Evolutionary conservation across 2,797 vertebrate genomes (phyloP).

Genomic region (Siniperca scherzeri): DNA sequence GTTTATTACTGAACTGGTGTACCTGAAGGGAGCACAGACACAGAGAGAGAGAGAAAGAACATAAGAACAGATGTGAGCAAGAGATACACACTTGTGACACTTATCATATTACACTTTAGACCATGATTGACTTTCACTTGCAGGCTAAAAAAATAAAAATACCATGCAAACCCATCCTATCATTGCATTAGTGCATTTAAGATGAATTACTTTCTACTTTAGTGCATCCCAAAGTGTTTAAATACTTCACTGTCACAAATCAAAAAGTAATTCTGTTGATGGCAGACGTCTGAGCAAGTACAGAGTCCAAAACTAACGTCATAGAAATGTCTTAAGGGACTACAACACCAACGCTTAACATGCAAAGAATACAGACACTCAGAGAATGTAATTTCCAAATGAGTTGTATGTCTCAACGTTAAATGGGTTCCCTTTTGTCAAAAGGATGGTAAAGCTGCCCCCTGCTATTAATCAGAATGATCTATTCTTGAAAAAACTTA

Average conservation of each 20-base stretch:
- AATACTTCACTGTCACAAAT: background rate
- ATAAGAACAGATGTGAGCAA: background rate
- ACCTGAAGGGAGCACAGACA: constrained; percentile 84
- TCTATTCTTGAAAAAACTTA: background rate
- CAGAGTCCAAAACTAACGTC: background rate
- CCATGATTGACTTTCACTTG: background rate
- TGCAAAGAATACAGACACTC: background rate
- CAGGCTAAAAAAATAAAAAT: background rate
- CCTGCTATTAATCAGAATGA: background rate
- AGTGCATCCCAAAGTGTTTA: background rate
- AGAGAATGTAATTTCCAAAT: background rate
- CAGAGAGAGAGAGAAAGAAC: background rate
- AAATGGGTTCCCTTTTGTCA: background rate
- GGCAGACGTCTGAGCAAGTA: background rate
- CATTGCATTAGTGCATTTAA: background rate
- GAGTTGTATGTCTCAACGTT: background rate
- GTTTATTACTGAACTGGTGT: constrained; percentile 99
- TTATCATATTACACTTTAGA: background rate
- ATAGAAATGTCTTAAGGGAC: background rate
- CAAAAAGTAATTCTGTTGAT: constrained; percentile 7
- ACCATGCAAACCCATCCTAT: background rate
- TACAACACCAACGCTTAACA: background rate
- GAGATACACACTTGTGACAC: background rate
- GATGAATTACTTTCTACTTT: background rate
- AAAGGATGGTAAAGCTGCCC: background rate